Percentiles rank a stretch among this genome's conserved stretches.
Evolutionary conservation across 2,797 vertebrate genomes (phyloP).

Genomic region (Thunnus albacares): DNA sequence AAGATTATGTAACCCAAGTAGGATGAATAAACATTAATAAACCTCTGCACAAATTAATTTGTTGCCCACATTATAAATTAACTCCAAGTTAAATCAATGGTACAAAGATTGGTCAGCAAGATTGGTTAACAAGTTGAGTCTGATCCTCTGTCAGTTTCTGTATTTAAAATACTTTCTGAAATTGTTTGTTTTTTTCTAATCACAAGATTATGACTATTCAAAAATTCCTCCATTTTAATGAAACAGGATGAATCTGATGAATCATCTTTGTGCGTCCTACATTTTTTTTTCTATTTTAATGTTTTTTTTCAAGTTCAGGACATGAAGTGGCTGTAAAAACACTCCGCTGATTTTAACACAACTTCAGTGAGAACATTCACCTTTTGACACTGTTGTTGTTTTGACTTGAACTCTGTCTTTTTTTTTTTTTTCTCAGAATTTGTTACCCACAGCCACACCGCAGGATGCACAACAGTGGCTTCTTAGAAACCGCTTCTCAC

Average conservation of each 20-base stretch:
- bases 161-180: neutral
- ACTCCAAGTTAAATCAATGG: neutral
- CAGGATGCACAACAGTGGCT: slow-evolving; percentile 99
- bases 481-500: slow-evolving; percentile 95
- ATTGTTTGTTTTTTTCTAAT: neutral
- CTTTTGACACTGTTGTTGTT: neutral
- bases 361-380: neutral
- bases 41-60: neutral
- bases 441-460: slow-evolving; percentile 93
- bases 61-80: neutral
- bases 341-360: neutral
- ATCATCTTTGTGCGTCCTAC: neutral
- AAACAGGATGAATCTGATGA: neutral
- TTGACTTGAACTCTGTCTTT: neutral
- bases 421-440: slow-evolving; percentile 86
- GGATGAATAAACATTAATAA: neutral
- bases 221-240: too few species aligned
- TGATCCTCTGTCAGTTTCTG: neutral
- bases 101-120: neutral
- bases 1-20: neutral
- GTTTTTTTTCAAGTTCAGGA: neutral
- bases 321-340: neutral
- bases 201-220: too few species aligned
- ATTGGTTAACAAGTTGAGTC: neutral
- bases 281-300: too few species aligned